phyloP scores from a whole-genome alignment of 1,140 invertebrate species.

The Prorops nasuta region DNA sequence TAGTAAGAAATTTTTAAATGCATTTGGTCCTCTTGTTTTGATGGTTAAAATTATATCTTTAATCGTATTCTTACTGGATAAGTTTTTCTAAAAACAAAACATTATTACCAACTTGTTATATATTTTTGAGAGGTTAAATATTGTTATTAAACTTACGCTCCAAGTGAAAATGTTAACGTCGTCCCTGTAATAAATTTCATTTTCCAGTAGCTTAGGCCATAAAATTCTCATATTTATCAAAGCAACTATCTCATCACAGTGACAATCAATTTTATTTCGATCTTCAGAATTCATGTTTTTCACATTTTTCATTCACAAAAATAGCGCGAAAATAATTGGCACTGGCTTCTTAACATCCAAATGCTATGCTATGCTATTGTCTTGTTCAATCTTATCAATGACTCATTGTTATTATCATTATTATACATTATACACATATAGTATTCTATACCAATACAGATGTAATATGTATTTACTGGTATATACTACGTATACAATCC shows the following conservation, averaged over 20 bases:
- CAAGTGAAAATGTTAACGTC: slow-evolving; percentile 36
- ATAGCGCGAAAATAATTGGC: no score
- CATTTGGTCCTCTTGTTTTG: slow-evolving; percentile 40
- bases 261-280: slow-evolving; percentile 29
- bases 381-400: no score
- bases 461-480: no score
- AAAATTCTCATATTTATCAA: slow-evolving; percentile 28
- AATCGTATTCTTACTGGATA: slow-evolving; percentile 16
- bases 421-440: no score
- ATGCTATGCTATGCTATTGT: no score
- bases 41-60: slow-evolving; percentile 32
- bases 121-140: background rate
- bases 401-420: no score
- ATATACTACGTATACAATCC: no score
- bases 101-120: background rate
- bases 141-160: slow-evolving; percentile 25
- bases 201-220: slow-evolving; percentile 35
- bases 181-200: slow-evolving; percentile 34
- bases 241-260: slow-evolving; percentile 21
- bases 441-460: no score
- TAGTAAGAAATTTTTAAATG: slow-evolving; percentile 32
- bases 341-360: no score
- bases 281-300: slow-evolving; percentile 30
- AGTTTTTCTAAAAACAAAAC: slow-evolving; percentile 19
- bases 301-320: no score